phyloP scores from a whole-genome alignment of 2,113 vertebrate species.

The Anhinga anhinga region DNA sequence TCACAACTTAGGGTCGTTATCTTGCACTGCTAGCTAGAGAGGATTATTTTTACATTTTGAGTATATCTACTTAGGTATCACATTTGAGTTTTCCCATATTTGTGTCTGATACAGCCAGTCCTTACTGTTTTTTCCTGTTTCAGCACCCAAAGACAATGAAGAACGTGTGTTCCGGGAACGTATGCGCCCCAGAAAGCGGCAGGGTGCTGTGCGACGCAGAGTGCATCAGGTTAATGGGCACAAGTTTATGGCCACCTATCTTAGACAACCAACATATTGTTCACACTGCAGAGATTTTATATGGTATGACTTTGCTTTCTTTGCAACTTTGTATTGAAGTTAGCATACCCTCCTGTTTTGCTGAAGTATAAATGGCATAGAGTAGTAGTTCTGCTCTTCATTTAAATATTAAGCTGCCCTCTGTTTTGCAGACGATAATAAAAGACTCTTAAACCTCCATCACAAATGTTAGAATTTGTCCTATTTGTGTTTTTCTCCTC shows the following conservation, averaged over 20 bases:
- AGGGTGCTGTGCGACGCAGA: slow-evolving; percentile 93
- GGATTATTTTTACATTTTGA: neutral
- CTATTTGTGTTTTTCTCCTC: neutral
- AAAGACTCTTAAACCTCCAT: neutral
- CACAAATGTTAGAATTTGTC: neutral
- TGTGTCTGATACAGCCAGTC: neutral
- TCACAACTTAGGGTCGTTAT: neutral
- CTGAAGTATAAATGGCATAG: neutral
- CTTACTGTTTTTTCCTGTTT: neutral
- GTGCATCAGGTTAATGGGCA: slow-evolving; percentile 98
- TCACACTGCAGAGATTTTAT: slow-evolving; percentile 98
- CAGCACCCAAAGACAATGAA: slow-evolving; percentile 93
- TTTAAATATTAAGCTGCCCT: neutral
- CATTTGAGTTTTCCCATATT: neutral
- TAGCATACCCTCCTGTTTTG: neutral
- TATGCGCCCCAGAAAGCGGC: slow-evolving; percentile 91
- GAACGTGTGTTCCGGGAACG: slow-evolving; percentile 95
- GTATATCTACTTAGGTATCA: neutral
- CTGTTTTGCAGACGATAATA: neutral
- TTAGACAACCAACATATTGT: slow-evolving; percentile 97
- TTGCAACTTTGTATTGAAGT: neutral
- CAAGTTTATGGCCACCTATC: slow-evolving; percentile 99
- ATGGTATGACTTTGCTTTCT: slow-evolving; percentile 79
- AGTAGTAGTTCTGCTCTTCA: neutral
- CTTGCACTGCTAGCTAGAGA: neutral